A percentile compares a stretch with the other conserved stretches of the same genome.
Evolutionary conservation across 2,113 vertebrate genomes (phyloP).

Genomic region (Microtus ochrogaster): DNA sequence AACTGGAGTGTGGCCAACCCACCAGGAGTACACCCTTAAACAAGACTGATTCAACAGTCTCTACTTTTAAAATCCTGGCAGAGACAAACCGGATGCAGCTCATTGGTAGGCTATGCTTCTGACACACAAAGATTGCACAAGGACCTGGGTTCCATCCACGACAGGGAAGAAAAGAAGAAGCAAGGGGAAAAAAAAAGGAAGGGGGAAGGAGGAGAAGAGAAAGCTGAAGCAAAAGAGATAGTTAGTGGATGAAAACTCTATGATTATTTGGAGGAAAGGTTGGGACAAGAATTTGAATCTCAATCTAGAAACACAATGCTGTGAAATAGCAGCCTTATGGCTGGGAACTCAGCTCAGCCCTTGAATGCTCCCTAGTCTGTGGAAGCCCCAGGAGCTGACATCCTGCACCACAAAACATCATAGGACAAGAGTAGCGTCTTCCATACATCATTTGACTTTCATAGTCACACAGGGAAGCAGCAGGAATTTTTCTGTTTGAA

Average conservation of each 20-base stretch:
- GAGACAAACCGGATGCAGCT: background rate
- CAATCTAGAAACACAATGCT: background rate
- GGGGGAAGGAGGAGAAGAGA: no score
- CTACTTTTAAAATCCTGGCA: background rate
- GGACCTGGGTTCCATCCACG: background rate
- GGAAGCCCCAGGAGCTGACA: background rate
- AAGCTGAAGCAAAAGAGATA: background rate
- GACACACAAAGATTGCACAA: background rate
- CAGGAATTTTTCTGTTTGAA: background rate
- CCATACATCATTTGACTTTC: background rate
- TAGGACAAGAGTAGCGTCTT: background rate
- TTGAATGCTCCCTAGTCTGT: no score
- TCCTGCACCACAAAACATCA: rapidly evolving
- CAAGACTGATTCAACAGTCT: background rate
- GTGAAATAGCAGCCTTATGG: background rate
- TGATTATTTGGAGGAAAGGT: background rate
- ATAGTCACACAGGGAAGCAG: background rate
- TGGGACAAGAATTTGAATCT: background rate
- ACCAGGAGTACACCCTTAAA: background rate
- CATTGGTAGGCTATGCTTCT: background rate
- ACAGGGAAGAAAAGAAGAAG: background rate
- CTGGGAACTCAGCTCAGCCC: background rate
- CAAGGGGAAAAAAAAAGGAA: background rate
- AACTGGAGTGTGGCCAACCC: background rate
- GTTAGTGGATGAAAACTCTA: background rate